Evolutionary conservation across 2,113 vertebrate species (phyloP).

Genomic region (Struthio camelus): DNA sequence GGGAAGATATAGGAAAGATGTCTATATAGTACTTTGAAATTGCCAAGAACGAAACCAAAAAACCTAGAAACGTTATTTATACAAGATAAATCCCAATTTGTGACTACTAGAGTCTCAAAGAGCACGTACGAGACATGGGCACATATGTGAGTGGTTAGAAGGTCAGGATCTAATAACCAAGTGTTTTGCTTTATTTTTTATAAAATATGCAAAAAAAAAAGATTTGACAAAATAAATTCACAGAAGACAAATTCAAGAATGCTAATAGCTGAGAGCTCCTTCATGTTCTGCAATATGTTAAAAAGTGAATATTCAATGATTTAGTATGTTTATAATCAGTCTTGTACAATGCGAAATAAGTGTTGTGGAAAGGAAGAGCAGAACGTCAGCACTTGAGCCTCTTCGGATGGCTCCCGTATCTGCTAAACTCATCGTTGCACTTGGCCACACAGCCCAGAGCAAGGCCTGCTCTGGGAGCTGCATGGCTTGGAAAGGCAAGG

Average conservation of each 20-base stretch:
- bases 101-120: not conserved
- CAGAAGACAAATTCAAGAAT: conserved; percentile 11
- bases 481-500: not conserved
- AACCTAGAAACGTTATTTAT: not conserved
- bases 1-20: not conserved
- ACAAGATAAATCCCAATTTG: not conserved
- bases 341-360: not conserved
- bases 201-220: conserved; percentile 8
- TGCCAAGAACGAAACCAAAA: not conserved
- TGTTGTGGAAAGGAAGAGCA: not conserved
- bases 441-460: not conserved
- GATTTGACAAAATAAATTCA: conserved; percentile 47
- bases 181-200: conserved; percentile 51
- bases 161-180: conserved; percentile 27
- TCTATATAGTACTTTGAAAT: not conserved
- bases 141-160: conserved; percentile 30
- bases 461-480: not conserved
- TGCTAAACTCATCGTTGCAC: not conserved
- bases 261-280: conserved; percentile 24
- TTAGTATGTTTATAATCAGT: conserved; percentile 5
- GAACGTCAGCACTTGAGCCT: not conserved
- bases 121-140: not conserved
- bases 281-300: conserved; percentile 6
- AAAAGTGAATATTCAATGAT: conserved; percentile 35
- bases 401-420: not conserved